These are phyloP conservation scores for Magallana ariakensis DNA, from an alignment of 1,140 invertebrate species.

Conservation along the genomic window DNA sequence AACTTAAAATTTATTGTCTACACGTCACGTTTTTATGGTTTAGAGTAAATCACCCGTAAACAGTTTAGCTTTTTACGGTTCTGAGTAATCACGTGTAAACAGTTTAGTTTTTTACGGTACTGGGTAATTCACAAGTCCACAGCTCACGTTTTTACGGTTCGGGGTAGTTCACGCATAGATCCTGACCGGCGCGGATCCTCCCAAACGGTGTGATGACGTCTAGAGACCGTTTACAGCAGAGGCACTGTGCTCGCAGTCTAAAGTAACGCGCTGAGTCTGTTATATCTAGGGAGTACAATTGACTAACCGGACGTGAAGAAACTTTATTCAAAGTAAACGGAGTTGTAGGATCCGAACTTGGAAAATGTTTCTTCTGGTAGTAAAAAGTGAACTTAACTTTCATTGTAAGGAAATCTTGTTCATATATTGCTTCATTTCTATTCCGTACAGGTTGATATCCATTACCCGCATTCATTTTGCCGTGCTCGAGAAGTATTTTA, in stretches of 20 bases:
- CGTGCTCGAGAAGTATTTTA: neutral
- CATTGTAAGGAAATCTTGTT: neutral
- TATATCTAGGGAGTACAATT: neutral
- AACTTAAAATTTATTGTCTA: too few relatives aligned
- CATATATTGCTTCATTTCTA: neutral
- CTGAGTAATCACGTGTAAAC: too few relatives aligned
- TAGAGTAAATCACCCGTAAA: too few relatives aligned
- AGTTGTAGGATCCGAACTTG: neutral
- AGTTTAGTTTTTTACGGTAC: too few relatives aligned
- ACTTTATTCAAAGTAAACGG: neutral
- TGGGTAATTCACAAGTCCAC: too few relatives aligned
- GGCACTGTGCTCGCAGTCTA: neutral
- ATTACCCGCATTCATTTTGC: neutral
- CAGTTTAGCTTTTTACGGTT: too few relatives aligned
- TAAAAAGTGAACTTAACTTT: neutral
- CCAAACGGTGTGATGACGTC: neutral
- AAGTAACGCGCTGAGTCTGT: neutral
- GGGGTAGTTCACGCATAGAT: neutral
- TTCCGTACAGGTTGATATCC: neutral
- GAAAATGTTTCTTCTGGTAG: slow-evolving; percentile 12
- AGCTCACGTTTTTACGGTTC: neutral
- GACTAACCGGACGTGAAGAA: neutral
- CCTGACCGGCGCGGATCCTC: neutral
- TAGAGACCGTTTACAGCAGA: neutral
- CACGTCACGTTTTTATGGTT: too few relatives aligned